Percentiles rank a stretch among this genome's conserved stretches.
phyloP scores from a whole-genome alignment of 2,888 invertebrate genomes.

The Phaonia tiefii region DNA sequence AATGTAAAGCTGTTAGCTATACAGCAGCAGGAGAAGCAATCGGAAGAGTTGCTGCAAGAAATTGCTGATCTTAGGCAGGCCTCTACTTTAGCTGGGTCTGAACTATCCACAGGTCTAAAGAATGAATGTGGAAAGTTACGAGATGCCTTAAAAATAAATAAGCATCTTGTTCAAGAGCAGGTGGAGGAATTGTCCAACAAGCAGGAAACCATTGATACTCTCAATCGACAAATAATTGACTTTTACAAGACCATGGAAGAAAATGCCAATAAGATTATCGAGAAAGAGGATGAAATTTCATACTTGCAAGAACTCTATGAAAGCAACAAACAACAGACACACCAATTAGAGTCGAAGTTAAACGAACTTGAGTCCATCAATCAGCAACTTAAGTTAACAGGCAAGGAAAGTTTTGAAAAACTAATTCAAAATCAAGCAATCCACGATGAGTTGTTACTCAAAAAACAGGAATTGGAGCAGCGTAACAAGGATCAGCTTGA shows the following conservation, averaged over 20 bases:
- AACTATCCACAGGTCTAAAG: conserved; percentile 70
- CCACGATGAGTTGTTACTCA: conserved; percentile 32
- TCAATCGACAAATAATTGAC: conserved; percentile 82
- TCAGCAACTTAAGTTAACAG: conserved; percentile 78
- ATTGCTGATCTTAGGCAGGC: conserved; percentile 81
- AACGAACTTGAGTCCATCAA: conserved; percentile 77
- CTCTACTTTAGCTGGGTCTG: conserved; percentile 74
- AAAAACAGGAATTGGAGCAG: conserved; percentile 80
- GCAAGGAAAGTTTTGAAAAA: conserved; percentile 39
- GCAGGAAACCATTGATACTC: conserved; percentile 84
- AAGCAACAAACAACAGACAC: conserved; percentile 80
- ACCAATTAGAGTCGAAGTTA: conserved; percentile 77
- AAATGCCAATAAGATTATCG: conserved; percentile 81
- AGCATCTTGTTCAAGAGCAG: conserved; percentile 74
- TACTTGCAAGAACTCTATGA: conserved; percentile 80
- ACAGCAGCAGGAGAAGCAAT: conserved; percentile 77
- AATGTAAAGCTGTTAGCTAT: conserved; percentile 72
- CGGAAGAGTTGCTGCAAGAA: conserved; percentile 79
- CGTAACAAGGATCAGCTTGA: conserved; percentile 87
- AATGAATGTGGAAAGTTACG: conserved; percentile 73
- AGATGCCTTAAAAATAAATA: conserved; percentile 76
- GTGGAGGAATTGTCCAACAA: conserved; percentile 81
- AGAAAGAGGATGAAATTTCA: conserved; percentile 81
- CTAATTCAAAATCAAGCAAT: conserved; percentile 81
- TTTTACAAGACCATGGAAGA: conserved; percentile 83